Conservation (phyloP, 2,113 vertebrate species). For the Erythrolamprus reginae region DNA sequence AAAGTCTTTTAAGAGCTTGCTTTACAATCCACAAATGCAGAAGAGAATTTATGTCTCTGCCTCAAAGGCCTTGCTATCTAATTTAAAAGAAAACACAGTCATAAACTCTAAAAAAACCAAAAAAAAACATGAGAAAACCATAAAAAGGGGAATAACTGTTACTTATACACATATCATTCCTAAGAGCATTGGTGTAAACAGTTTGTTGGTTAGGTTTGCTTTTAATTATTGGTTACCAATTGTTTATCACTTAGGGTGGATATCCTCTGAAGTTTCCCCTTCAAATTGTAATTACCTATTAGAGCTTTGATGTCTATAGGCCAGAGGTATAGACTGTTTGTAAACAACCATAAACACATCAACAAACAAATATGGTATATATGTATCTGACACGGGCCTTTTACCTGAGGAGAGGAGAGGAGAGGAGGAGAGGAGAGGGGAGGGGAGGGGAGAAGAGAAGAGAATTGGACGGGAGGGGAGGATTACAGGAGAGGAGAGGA, state of each 20-base stretch:
- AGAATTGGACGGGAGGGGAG: too few relatives aligned
- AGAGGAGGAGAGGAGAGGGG: too few relatives aligned
- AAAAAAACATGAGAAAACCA: not conserved
- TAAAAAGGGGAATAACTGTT: not conserved
- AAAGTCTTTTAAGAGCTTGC: conserved; percentile 1
- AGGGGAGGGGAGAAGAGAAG: too few relatives aligned
- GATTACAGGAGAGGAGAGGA: too few relatives aligned
- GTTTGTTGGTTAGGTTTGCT: not conserved
- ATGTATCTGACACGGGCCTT: not conserved
- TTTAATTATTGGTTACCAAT: not conserved
- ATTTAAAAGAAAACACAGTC: not conserved
- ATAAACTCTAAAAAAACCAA: not conserved
- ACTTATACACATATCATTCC: not conserved
- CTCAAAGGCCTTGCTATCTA: not conserved
- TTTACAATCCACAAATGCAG: not conserved
- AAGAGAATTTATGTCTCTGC: not conserved
- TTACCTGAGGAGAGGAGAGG: not conserved
- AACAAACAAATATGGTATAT: not conserved
- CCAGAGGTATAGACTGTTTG: too few relatives aligned
- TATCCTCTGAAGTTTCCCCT: not conserved
- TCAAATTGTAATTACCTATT: not conserved
- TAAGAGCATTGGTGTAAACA: not conserved
- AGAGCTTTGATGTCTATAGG: not conserved
- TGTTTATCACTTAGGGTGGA: not conserved
- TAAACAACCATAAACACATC: not conserved